Conservation (phyloP, 2,797 vertebrate species). For the Propithecus perrieri region DNA sequence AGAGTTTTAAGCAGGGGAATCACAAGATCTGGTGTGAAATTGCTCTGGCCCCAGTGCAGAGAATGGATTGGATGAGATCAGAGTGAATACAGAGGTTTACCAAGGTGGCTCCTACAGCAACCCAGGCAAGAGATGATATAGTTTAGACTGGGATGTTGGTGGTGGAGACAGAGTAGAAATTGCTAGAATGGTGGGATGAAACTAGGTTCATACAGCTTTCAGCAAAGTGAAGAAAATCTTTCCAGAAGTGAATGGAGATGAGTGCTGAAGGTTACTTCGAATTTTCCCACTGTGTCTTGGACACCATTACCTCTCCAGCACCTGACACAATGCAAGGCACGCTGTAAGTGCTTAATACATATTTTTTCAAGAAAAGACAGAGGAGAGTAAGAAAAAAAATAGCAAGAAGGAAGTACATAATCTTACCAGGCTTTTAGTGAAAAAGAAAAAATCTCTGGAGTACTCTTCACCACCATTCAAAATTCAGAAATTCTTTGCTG, state of each 20-base stretch:
- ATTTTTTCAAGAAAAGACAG: background rate
- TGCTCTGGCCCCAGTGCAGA: background rate
- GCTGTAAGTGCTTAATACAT: background rate
- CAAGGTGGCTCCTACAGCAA: background rate
- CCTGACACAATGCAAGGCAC: background rate
- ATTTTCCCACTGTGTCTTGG: background rate
- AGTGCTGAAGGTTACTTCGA: background rate
- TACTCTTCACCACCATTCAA: background rate
- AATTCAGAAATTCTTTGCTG: background rate
- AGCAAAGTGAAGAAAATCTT: background rate
- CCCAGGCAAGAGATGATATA: background rate
- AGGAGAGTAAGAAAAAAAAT: background rate
- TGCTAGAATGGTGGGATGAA: background rate
- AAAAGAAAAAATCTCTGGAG: background rate
- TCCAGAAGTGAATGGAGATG: background rate
- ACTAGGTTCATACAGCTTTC: background rate
- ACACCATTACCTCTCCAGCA: background rate
- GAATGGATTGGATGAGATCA: background rate
- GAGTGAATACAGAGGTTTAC: background rate
- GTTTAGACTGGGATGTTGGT: background rate
- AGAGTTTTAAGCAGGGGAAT: background rate
- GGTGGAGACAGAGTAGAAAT: background rate
- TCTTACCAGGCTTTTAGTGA: background rate
- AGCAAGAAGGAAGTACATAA: background rate
- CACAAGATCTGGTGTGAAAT: background rate